These are phyloP conservation scores for Vanessa atalanta DNA, from an alignment of 1,140 invertebrate species.

Conservation along the genomic window DNA sequence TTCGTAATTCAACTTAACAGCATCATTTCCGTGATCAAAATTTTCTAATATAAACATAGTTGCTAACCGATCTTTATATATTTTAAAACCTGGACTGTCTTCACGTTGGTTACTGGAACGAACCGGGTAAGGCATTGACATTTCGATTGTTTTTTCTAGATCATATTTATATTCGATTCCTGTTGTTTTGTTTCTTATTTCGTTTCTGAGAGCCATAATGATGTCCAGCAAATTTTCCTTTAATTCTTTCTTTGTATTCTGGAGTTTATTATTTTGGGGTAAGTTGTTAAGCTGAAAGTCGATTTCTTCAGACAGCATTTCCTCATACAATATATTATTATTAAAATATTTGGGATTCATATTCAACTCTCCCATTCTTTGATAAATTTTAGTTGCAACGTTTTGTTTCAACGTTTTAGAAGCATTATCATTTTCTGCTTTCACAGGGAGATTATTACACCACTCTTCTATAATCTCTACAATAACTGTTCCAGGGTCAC, in stretches of 20 bases:
- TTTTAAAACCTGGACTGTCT: conserved; percentile 51
- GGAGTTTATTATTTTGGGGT: conserved; percentile 30
- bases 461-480: conserved; percentile 51
- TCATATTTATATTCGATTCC: conserved; percentile 48
- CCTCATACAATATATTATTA: conserved; percentile 45
- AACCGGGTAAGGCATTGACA: conserved; percentile 47
- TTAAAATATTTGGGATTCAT: conserved; percentile 44
- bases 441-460: conserved; percentile 44
- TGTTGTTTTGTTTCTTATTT: conserved; percentile 39
- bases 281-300: conserved; percentile 41
- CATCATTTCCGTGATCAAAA: conserved; percentile 50
- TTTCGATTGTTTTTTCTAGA: conserved; percentile 49
- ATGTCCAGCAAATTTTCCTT: conserved; percentile 35
- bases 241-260: conserved; percentile 20
- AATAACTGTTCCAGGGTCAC: conserved; percentile 39
- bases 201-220: conserved; percentile 42
- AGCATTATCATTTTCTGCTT: conserved; percentile 30
- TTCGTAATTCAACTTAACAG: conserved; percentile 49
- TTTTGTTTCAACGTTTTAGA: conserved; percentile 42
- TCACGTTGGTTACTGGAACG: conserved; percentile 6
- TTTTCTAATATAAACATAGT: conserved; percentile 56
- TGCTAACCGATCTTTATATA: conserved; percentile 54
- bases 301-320: conserved; percentile 47
- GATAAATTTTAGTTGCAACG: conserved; percentile 46
- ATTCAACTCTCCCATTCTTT: conserved; percentile 53